Evolutionary conservation across 2,797 vertebrate species (phyloP).

Genomic region (Channa striata): DNA sequence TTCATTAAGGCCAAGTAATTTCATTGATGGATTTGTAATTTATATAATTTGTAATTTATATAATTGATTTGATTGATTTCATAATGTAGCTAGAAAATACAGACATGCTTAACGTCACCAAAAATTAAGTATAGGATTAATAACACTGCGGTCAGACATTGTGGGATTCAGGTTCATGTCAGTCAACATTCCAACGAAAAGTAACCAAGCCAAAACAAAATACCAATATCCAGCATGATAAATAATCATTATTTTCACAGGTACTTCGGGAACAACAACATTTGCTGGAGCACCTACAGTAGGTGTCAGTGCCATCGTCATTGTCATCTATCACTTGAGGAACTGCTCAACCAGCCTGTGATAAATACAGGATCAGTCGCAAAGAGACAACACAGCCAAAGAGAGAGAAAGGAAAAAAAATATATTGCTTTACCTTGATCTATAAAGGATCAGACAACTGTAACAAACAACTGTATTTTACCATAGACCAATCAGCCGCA

Average conservation of each 20-base stretch:
- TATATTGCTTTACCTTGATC: conserved; percentile 43
- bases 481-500: not conserved
- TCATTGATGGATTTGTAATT: too few relatives aligned
- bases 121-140: not conserved
- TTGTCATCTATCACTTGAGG: conserved; percentile 21
- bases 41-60: too few relatives aligned
- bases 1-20: too few relatives aligned
- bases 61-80: too few relatives aligned
- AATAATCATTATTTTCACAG: conserved; percentile 28
- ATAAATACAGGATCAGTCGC: conserved; percentile 22
- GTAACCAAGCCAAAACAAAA: not conserved
- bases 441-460: conserved; percentile 58
- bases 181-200: not conserved
- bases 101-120: too few relatives aligned
- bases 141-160: not conserved
- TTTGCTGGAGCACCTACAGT: conserved; percentile 17
- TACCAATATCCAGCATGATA: not conserved
- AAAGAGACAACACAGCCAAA: conserved; percentile 33
- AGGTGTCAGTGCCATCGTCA: conserved; percentile 17
- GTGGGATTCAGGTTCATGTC: too few relatives aligned
- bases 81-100: too few relatives aligned
- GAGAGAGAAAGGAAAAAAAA: not conserved
- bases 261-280: not conserved
- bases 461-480: too few relatives aligned
- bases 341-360: conserved; percentile 32